A percentile compares a stretch with the other conserved stretches of the same genome.
phyloP scores from a whole-genome alignment of 2,797 vertebrate genomes.

The Astyanax mexicanus region DNA sequence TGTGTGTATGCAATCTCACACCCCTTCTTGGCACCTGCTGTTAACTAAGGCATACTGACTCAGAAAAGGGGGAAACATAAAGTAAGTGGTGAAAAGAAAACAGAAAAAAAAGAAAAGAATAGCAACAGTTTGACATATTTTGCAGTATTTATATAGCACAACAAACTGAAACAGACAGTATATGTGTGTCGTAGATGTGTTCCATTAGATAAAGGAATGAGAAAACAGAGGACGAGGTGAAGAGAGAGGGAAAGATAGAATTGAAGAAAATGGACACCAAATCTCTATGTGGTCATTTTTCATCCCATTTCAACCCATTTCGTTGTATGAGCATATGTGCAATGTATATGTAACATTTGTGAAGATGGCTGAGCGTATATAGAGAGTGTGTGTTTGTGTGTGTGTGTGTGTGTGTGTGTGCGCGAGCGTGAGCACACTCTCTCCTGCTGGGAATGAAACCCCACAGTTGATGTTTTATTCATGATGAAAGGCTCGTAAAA shows the following conservation, averaged over 20 bases:
- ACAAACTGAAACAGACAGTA: background rate
- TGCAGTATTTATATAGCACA: background rate
- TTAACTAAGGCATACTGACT: slow-evolving; percentile 53
- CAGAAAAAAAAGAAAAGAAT: background rate
- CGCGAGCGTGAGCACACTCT: slow-evolving; percentile 25
- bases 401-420: slow-evolving; percentile 33
- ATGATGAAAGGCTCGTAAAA: slow-evolving; percentile 60
- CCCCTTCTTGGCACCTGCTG: slow-evolving; percentile 68
- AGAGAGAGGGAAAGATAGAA: slow-evolving; percentile 18
- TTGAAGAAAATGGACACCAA: slow-evolving; percentile 8
- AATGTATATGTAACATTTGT: slow-evolving; percentile 45
- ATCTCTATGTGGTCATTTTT: slow-evolving; percentile 32
- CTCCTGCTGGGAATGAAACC: slow-evolving; percentile 57
- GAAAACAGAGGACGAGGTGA: background rate
- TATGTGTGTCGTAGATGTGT: background rate
- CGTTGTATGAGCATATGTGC: slow-evolving; percentile 37
- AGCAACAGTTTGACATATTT: background rate
- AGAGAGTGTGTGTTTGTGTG: slow-evolving; percentile 10
- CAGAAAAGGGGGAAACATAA: background rate
- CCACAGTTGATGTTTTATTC: slow-evolving; percentile 68
- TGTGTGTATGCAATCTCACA: slow-evolving; percentile 20
- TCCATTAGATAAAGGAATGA: background rate
- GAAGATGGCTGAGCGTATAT: slow-evolving; percentile 56
- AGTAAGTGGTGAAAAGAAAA: slow-evolving; percentile 13
- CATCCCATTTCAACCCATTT: slow-evolving; percentile 43